Conservation (phyloP, 1,140 invertebrate genomes). For the Dendrolimus punctatus region DNA sequence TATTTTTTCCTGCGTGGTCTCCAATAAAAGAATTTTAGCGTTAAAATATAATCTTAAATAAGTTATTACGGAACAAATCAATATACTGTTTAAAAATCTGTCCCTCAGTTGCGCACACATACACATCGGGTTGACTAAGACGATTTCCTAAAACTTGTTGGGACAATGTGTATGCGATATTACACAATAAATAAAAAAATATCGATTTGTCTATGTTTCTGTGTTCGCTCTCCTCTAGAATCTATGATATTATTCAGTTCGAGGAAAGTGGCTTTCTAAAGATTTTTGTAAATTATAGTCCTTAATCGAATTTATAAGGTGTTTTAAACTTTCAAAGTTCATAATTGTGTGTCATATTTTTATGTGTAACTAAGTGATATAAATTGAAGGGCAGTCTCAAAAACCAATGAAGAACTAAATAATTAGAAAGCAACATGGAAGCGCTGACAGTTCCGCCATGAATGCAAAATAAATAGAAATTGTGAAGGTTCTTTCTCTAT, state of each 20-base stretch:
- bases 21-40: too few relatives aligned
- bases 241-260: slow-evolving; percentile 5
- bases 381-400: not conserved
- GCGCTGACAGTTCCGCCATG: slow-evolving; percentile 72
- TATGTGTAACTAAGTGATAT: not conserved
- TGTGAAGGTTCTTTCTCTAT: slow-evolving; percentile 41
- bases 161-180: too few relatives aligned
- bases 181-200: too few relatives aligned
- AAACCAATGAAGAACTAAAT: slow-evolving; percentile 6
- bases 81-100: too few relatives aligned
- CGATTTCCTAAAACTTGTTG: too few relatives aligned
- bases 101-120: too few relatives aligned
- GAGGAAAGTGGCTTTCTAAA: slow-evolving; percentile 65
- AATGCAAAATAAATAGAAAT: slow-evolving; percentile 73
- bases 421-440: slow-evolving; percentile 72
- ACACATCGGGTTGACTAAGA: too few relatives aligned
- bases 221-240: too few relatives aligned
- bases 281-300: slow-evolving; percentile 15
- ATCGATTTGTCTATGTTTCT: too few relatives aligned
- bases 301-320: slow-evolving; percentile 2
- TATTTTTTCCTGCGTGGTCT: too few relatives aligned
- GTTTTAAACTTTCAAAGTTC: slow-evolving; percentile 1
- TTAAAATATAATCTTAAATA: too few relatives aligned
- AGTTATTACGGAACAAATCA: too few relatives aligned
- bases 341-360: slow-evolving; percentile 1